Evolutionary conservation across 1,140 invertebrate species (phyloP).

Genomic region (Antheraea pernyi): DNA sequence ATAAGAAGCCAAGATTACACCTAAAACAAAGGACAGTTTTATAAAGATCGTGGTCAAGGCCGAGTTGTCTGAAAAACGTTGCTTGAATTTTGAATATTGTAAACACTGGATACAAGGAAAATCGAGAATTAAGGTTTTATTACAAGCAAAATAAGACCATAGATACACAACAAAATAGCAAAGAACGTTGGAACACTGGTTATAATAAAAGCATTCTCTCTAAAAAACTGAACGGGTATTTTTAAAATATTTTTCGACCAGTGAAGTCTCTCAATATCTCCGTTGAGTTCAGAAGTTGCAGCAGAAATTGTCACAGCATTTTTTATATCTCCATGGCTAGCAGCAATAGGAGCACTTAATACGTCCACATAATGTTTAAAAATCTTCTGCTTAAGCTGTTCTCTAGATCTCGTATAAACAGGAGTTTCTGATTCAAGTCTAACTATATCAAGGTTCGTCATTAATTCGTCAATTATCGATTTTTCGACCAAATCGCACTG

Average conservation of each 20-base stretch:
- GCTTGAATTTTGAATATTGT: too few species aligned
- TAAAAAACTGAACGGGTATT: slow-evolving; percentile 36
- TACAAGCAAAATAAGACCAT: slow-evolving; percentile 45
- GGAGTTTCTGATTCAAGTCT: not conserved
- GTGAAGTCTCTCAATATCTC: not conserved
- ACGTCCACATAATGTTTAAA: slow-evolving; percentile 42
- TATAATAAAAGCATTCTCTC: slow-evolving; percentile 49
- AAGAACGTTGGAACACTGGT: slow-evolving; percentile 53
- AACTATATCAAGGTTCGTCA: slow-evolving; percentile 31
- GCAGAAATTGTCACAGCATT: slow-evolving; percentile 36
- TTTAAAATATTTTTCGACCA: slow-evolving; percentile 21
- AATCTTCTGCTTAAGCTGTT: slow-evolving; percentile 16
- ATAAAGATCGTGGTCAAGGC: too few species aligned
- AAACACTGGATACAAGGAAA: too few species aligned
- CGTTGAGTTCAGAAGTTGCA: slow-evolving; percentile 23
- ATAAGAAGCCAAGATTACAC: too few species aligned
- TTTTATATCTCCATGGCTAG: slow-evolving; percentile 13
- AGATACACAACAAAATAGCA: slow-evolving; percentile 46
- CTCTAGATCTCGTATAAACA: slow-evolving; percentile 19
- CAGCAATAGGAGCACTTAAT: slow-evolving; percentile 32
- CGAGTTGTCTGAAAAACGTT: too few species aligned
- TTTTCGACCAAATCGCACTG: slow-evolving; percentile 45
- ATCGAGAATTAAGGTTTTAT: slow-evolving; percentile 23
- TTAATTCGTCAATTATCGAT: slow-evolving; percentile 45
- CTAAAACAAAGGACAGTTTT: too few species aligned